Evolutionary conservation across 2,888 invertebrate genomes (phyloP).

Genomic region (Agrochola macilenta): DNA sequence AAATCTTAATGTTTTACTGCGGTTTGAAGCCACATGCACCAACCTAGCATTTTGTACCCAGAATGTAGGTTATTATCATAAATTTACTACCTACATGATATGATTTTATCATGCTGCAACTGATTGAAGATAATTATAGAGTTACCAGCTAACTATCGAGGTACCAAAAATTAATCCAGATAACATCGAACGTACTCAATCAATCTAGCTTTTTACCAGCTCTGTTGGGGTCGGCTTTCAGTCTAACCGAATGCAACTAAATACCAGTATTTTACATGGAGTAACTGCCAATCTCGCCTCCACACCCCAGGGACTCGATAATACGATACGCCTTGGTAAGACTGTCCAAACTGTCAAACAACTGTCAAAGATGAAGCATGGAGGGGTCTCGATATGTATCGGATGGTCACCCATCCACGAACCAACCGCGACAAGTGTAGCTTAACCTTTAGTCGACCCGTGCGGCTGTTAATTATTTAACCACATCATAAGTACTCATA

Average conservation of each 20-base stretch:
- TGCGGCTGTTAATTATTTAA: not conserved
- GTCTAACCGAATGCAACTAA: not conserved
- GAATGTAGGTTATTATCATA: not conserved
- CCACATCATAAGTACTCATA: not conserved
- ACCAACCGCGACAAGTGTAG: not conserved
- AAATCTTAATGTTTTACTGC: not conserved
- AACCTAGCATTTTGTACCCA: not conserved
- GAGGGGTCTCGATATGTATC: not conserved
- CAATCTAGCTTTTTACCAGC: not conserved
- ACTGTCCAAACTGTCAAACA: too few species aligned
- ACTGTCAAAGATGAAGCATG: not conserved
- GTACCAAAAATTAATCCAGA: conserved; percentile 7
- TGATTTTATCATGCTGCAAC: not conserved
- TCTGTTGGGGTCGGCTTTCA: not conserved
- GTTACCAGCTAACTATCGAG: conserved; percentile 2
- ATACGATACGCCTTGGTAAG: not conserved
- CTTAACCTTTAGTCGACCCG: not conserved
- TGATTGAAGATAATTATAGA: conserved; percentile 1
- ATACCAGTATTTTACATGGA: not conserved
- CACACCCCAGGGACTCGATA: not conserved
- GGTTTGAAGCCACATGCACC: not conserved
- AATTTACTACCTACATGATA: not conserved
- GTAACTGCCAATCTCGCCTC: not conserved
- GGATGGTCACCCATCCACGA: not conserved
- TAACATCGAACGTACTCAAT: not conserved